Base-by-base conservation (phyloP, 2,888 invertebrate species). In the Catocala nupta region DNA sequence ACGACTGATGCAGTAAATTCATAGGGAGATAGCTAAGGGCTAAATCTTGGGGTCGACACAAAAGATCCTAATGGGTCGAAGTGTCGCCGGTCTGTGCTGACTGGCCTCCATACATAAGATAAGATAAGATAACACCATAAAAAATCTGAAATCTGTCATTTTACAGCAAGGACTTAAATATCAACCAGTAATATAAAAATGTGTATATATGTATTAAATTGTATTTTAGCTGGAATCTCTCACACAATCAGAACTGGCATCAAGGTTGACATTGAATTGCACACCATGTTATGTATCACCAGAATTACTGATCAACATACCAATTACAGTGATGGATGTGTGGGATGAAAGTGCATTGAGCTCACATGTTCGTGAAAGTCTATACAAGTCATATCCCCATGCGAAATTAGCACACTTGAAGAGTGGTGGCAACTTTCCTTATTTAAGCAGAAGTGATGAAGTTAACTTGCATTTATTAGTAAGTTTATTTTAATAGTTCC, bases 361-460 rank as follows among this genome's bases (percentile, higher is more conserved):
- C 63, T 95, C 96, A 68, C 87, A 95, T 48, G 98, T 98, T 0
- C 92, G 97, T 57, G 98, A 98, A 80, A 97, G 97, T 81, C 91
- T 98, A 73, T 97, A 97, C 86, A 97, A 97, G 85, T 96, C 97
- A 76, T 98, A 98, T 87, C 98, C 98, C 0, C 95, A 96, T 66
- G 98, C 98, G 0, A 97, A 97, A 90, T 87, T 97, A 68, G 98
- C 98, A 1, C 98, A 98, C 88, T 90, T 98, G 53, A 98, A 98
- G 86, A 96, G 95, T 70, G 98, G 98, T 0, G 98, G 98, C 5
- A 98, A 98, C 91, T 98, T 98, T 88, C 98, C 98, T 0, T 98
- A 98, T 84, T 93, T 98, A 66, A 98, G 98, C 86, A 95, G 98
- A 81, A 96, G 97, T 86, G 97, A 97, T 80, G 98, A 98, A 95